Base-by-base conservation (phyloP, 2,113 vertebrate species). In the Grus americana region DNA sequence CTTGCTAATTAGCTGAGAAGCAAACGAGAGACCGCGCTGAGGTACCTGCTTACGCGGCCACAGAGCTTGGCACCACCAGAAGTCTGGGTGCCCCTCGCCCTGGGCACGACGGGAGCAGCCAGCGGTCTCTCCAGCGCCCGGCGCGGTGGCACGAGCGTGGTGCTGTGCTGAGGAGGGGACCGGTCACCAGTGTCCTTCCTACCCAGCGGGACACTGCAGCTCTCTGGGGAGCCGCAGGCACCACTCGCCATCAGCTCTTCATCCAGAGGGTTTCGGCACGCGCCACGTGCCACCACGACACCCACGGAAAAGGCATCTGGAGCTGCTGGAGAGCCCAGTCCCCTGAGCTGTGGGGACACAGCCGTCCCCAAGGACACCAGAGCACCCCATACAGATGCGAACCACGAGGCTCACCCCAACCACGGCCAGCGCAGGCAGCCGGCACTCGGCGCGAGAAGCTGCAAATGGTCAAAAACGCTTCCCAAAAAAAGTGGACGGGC, bases 101-200 rank as follows among this genome's bases (percentile, higher is more conserved):
- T 1, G 0, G 40, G 46, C 42, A 42, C 2, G 0, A 7, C 3
- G 2, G 30, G 58, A 72, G 65, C 57, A 72, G 46, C 44, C 62
- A 2, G 0, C 0, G 1, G 72, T 17, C n/a, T 19, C 46, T 63
- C 62, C 49, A 38, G 49, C 23, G 52, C 11, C 11, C 2, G 1
- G 40, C 2, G 8, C 5, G 46, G 62, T 38, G 57, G 74, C 62
- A 44, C 1, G 1, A 65, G 38, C 1, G 0, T 2, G 0, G 44
- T 38, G 26, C 49, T 1, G 3, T 38, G 57, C 26, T 5, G 0
- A 36, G n/a, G 30, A 85, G 34, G 46, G 47, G 66, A 55, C 4
- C 0, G 17, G n/a, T 15, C 47, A 57, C 32, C 58, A n/a, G 20
- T 0, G 2, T 29, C 66, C 59, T 44, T 47, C 66, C 66, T 22